Evolutionary conservation across 2,113 vertebrate genomes (phyloP), one percentile per base, ranked within the genome.

Genomic region (Camelus dromedarius): DNA sequence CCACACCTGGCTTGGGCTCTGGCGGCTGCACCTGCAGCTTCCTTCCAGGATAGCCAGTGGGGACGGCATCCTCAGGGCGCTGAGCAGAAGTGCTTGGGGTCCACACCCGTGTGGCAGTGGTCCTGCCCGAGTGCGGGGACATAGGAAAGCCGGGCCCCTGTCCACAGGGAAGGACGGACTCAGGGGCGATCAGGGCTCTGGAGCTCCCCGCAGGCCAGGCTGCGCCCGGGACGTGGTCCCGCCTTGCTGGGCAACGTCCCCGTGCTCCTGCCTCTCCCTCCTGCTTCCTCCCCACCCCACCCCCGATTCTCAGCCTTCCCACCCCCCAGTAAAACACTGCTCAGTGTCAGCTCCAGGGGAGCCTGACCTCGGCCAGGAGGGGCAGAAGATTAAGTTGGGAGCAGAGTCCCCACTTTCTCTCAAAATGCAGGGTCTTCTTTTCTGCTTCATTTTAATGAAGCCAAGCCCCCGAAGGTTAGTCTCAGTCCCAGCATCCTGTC

Each of bases 201-300:
- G 9, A 72, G 9, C 3, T 83, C 35, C 83, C 38, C 19, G 54
- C 0, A 46, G 6, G 14, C 46, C 50, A 82, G 28, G 22, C 4
- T 86, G 26, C 42, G 22, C 8, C 52, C 14, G 28, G 32, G 28
- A 66, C 0, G n/a, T 28, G 10, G 2, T 35, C 56, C 38, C 28
- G 22, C 22, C 8, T 19, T n/a, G 8, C 1, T 20, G 14, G 42
- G 5, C 18, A 6, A 2, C 20, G 7, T 18, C 0, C 5, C n/a
- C 2, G 5, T 18, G 0, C 5, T 38, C 2, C 22, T 60, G n/a
- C 42, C 56, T 50, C 11, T 42, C 11, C 7, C 60, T 32, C 42
- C 11, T 52, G 22, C 6, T 24, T 67, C 30, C 14, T 20, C 3
- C 0, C 8, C 20, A 12, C 5, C 22, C n/a, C 42, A 46, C 56